Percentiles rank a stretch among this genome's conserved stretches.
Conservation (phyloP, 2,888 invertebrate genomes). For the Yponomeuta plumbellus region DNA sequence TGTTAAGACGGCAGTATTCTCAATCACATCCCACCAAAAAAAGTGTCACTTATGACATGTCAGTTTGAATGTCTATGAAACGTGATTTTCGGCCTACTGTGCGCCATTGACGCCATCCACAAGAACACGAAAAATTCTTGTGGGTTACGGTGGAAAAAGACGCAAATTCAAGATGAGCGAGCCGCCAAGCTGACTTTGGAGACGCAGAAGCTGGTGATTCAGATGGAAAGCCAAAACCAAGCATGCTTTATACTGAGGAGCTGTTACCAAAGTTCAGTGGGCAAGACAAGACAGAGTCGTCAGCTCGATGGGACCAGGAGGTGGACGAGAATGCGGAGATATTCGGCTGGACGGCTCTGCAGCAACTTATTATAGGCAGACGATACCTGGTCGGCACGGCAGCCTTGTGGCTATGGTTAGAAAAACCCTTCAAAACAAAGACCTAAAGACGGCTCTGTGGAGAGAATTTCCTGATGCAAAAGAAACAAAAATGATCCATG, state of each 20-base stretch:
- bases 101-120: too few species aligned
- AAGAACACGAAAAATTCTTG: too few species aligned
- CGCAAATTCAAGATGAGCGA: too few species aligned
- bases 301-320: conserved; percentile 6
- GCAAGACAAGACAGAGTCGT: conserved; percentile 20
- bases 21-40: too few species aligned
- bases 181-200: too few species aligned
- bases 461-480: conserved; percentile 10
- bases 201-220: too few species aligned
- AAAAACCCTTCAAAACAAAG: conserved; percentile 25
- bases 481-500: too few species aligned
- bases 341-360: conserved; percentile 24
- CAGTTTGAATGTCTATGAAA: too few species aligned
- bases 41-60: too few species aligned
- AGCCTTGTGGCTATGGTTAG: conserved; percentile 24
- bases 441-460: conserved; percentile 22
- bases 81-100: too few species aligned
- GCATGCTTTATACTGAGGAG: neutral
- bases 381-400: conserved; percentile 24
- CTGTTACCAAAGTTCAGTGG: conserved; percentile 17
- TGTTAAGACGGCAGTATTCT: too few species aligned
- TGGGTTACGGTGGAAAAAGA: too few species aligned
- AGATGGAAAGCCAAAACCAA: neutral
- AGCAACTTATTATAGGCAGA: conserved; percentile 26
- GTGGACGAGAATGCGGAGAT: conserved; percentile 29